Evolutionary conservation across 2,888 invertebrate species (phyloP), one percentile per base, ranked within the genome.

Genomic region (Drosophila formosana): DNA sequence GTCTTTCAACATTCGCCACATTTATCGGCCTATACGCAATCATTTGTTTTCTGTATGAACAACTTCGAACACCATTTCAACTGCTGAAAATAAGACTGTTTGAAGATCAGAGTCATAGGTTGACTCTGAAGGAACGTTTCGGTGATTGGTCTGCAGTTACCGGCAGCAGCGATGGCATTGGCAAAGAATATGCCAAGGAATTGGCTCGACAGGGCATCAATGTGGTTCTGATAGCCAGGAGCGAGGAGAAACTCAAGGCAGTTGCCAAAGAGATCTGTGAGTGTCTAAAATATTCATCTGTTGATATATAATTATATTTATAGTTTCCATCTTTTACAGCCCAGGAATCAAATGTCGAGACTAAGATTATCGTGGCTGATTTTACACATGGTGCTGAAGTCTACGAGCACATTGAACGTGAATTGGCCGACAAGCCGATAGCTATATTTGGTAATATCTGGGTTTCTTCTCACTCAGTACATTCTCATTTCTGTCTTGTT

Each of bases 111-210:
- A 95, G 95, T 89, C 94, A 75, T 18, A 18, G 18, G 9, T 1
- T 32, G 11, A 94, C 89, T 34, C 90, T 96, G 50, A 91, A 93
- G 34, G 94, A 95, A 89, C 95, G 94, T 85, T 97, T 94, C 91
- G 97, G 97, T 73, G 93, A 94, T 41, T 97, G 97, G 97, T 97
- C 97, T 93, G 18, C 26, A 97, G 97, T 97, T 78, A 98, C 98
- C 0, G 98, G 98, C 9, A 95, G 96, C 34, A 97, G 98, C 0
- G 98, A 98, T 92, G 98, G 98, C 63, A 97, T 98, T 90, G 98
- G 98, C 49, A 96, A 96, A 92, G 96, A 97, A 77, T 98, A 98
- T 91, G 96, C 97, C 41, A 92, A 94, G 79, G 96, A 97, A 93
- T 93, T 98, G 84, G 98, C 97, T 3, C 94, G 94, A 53, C 94